Evolutionary conservation across 2,888 invertebrate species (phyloP), one percentile per base, ranked within the genome.

Genomic region (Macropis europaea): DNA sequence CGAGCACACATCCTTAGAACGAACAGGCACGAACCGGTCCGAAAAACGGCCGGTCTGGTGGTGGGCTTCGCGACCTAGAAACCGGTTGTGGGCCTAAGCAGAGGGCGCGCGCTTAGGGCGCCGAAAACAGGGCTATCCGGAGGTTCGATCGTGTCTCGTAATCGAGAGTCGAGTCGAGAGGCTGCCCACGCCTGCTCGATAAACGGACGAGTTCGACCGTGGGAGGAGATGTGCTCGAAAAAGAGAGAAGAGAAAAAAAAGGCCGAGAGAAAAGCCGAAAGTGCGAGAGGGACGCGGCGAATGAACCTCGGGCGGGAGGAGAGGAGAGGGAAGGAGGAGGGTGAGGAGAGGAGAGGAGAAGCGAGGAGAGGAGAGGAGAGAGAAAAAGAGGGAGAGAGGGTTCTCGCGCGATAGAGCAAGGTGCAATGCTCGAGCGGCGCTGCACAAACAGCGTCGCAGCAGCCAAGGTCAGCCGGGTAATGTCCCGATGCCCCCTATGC

Each of bases 401-500:
- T 73, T 76, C 79, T 79, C 82, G 85, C 67, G 82, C 86, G 87
- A 88, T 87, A 87, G 86, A 87, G 86, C 85, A 87, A 89, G 89
- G 89, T 89, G 89, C 89, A 84, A 85, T 81, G 86, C 82, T 82
- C 86, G 83, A 70, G 68, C 81, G 77, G 77, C 81, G 84, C 84
- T 88, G 88, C 87, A 87, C 89, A 88, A 88, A 89, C 88, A 88
- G 79, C 78, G 79, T 71, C 77, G 79, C 81, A 79, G 82, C 86
- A 87, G 84, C 88, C 89, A 89, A 89, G 89, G 89, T 89, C 89
- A 89, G 84, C 87, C 89, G 89, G 89, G 89, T 88, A 89, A 89
- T 88, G 89, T 89, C 87, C 89, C 89, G 88, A 89, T 89, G 89
- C 89, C 89, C 89, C 89, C 89, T 89, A 88, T 87, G 86, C 88